Conservation (phyloP, 2,888 invertebrate species). For the Molorchus minor region DNA sequence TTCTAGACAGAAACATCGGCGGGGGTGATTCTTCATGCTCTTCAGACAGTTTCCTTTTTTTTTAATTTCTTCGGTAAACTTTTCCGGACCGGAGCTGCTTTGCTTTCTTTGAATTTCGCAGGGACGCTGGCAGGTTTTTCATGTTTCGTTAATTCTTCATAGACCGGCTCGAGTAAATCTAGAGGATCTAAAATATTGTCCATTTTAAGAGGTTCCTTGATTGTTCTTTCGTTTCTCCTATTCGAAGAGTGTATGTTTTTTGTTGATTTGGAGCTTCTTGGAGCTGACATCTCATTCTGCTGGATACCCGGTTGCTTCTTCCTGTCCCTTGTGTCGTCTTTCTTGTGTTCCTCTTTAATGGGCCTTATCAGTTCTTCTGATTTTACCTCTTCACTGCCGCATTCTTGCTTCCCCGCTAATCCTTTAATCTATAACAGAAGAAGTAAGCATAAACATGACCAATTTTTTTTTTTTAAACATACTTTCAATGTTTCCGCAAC, state of each 20-base stretch:
- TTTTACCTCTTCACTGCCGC: constrained; percentile 29
- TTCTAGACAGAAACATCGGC: constrained; percentile 54
- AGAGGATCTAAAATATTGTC: constrained; percentile 51
- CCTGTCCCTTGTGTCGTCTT: constrained; percentile 34
- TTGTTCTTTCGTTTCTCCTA: background rate
- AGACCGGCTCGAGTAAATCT: constrained; percentile 56
- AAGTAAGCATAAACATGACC: too few species aligned
- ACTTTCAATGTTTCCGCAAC: constrained; percentile 64
- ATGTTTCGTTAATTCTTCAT: constrained; percentile 52
- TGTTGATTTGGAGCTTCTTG: constrained; percentile 18
- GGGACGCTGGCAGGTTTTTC: constrained; percentile 27
- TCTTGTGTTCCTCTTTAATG: constrained; percentile 37
- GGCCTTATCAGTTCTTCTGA: constrained; percentile 22
- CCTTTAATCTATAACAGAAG: constrained; percentile 60
- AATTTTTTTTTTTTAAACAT: too few species aligned
- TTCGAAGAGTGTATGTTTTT: background rate
- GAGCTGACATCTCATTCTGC: constrained; percentile 31
- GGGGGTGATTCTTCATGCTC: constrained; percentile 53
- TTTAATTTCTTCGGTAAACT: constrained; percentile 35
- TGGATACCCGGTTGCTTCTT: constrained; percentile 32
- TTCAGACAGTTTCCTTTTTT: constrained; percentile 44
- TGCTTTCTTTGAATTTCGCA: constrained; percentile 31
- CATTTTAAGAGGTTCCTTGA: constrained; percentile 26
- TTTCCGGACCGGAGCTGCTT: constrained; percentile 26
- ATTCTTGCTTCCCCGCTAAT: constrained; percentile 49